Percentiles rank a stretch among this genome's conserved stretches.
Evolutionary conservation across 2,113 vertebrate species (phyloP).

Genomic region (Phrynosoma blainvillii): DNA sequence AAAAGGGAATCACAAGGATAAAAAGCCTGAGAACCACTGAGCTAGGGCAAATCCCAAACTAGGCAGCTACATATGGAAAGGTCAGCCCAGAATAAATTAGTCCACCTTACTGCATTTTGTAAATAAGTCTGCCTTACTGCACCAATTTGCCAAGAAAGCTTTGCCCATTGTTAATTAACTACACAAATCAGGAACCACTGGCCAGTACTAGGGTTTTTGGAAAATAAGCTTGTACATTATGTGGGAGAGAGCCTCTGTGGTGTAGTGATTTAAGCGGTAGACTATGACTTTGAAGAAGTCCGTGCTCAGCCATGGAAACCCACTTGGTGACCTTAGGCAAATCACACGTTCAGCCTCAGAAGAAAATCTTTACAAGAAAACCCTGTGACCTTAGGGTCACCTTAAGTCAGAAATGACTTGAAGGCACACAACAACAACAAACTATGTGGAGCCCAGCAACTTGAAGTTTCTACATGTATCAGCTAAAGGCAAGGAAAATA

Average conservation of each 20-base stretch:
- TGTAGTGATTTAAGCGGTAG: too few relatives aligned
- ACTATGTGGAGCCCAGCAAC: not conserved
- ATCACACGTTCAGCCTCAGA: too few relatives aligned
- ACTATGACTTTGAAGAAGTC: too few relatives aligned
- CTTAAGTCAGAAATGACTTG: too few relatives aligned
- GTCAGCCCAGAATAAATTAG: not conserved
- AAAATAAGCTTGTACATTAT: not conserved
- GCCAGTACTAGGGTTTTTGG: not conserved
- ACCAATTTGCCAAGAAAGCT: not conserved
- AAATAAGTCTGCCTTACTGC: not conserved
- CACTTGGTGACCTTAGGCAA: too few relatives aligned
- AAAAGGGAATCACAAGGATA: too few relatives aligned
- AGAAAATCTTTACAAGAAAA: too few relatives aligned
- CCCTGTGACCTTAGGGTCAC: too few relatives aligned
- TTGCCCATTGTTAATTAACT: not conserved
- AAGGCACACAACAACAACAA: too few relatives aligned
- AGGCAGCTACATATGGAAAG: not conserved
- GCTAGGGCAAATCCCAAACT: not conserved
- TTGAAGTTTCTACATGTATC: not conserved
- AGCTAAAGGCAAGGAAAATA: not conserved
- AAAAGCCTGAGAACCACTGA: too few relatives aligned
- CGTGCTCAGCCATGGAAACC: too few relatives aligned
- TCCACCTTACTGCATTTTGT: not conserved
- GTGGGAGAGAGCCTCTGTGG: not conserved
- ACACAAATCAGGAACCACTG: not conserved